Conservation (phyloP, 1,140 invertebrate genomes). For the Uloborus diversus region DNA sequence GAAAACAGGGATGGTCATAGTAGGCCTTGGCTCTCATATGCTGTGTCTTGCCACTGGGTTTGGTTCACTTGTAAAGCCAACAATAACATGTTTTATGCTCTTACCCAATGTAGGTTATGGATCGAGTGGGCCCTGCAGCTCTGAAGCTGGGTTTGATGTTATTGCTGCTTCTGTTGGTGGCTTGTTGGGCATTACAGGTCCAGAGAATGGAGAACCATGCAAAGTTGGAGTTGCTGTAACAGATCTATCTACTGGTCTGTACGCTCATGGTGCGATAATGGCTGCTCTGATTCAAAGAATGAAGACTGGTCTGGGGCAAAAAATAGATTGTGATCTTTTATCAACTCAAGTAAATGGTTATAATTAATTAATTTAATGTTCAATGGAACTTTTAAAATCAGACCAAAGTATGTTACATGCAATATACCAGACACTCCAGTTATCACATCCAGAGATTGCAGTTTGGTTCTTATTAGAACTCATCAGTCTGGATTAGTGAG, state of each 20-base stretch:
- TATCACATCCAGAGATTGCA: no score
- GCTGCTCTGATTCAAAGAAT: constrained; percentile 83
- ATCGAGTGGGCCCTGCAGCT: constrained; percentile 81
- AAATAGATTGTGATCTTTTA: constrained; percentile 93
- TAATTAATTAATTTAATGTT: no score
- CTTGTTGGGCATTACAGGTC: constrained; percentile 88
- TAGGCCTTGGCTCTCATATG: no score
- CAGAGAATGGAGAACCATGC: constrained; percentile 82
- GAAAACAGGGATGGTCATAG: no score
- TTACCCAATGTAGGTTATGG: constrained; percentile 76
- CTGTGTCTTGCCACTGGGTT: no score
- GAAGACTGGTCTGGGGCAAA: constrained; percentile 84
- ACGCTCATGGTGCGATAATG: constrained; percentile 94
- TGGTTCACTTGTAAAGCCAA: no score
- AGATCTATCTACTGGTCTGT: constrained; percentile 91
- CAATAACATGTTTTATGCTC: no score
- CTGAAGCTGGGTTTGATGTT: constrained; percentile 92
- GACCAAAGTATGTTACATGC: no score
- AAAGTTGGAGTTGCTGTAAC: constrained; percentile 94
- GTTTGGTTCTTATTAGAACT: no score
- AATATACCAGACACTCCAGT: no score
- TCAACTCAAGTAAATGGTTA: constrained; percentile 82
- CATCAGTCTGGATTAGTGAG: no score
- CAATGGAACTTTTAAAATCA: no score
- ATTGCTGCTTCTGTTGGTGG: constrained; percentile 93